Conservation (phyloP, 2,888 invertebrate species). For the Colletes collaris region DNA sequence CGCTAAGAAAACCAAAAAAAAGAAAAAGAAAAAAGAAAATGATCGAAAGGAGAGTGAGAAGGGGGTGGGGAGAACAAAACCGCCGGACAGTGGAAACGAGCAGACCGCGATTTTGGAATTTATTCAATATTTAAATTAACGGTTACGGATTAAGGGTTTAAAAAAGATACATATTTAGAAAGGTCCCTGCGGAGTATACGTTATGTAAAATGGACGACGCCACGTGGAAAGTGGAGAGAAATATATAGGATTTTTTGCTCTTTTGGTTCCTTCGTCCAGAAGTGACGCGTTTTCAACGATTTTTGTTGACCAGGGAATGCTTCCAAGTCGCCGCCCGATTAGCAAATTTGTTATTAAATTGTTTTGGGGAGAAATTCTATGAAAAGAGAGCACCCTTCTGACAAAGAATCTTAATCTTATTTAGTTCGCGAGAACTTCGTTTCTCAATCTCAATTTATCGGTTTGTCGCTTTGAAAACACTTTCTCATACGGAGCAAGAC, state of each 20-base stretch:
- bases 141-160: conserved; percentile 33
- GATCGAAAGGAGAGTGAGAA: not conserved
- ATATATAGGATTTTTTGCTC: not conserved
- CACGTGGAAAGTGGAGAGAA: conserved; percentile 15
- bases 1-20: conserved; percentile 64
- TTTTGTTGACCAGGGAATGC: not conserved
- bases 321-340: too few relatives aligned
- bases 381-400: too few relatives aligned
- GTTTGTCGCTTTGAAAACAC: too few relatives aligned
- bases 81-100: conserved; percentile 30
- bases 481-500: too few relatives aligned
- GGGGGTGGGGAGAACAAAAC: conserved; percentile 20
- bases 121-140: conserved; percentile 32
- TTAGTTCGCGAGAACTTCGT: too few relatives aligned
- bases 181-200: conserved; percentile 10
- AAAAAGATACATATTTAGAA: conserved; percentile 18
- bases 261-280: not conserved
- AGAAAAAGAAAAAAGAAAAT: not conserved
- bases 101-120: conserved; percentile 33
- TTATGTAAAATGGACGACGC: conserved; percentile 3
- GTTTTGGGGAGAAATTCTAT: too few relatives aligned
- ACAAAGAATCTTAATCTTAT: too few relatives aligned
- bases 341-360: too few relatives aligned
- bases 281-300: not conserved
- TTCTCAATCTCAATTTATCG: too few relatives aligned